phyloP scores from a whole-genome alignment of 2,113 vertebrate species.

The Mus spicilegus region DNA sequence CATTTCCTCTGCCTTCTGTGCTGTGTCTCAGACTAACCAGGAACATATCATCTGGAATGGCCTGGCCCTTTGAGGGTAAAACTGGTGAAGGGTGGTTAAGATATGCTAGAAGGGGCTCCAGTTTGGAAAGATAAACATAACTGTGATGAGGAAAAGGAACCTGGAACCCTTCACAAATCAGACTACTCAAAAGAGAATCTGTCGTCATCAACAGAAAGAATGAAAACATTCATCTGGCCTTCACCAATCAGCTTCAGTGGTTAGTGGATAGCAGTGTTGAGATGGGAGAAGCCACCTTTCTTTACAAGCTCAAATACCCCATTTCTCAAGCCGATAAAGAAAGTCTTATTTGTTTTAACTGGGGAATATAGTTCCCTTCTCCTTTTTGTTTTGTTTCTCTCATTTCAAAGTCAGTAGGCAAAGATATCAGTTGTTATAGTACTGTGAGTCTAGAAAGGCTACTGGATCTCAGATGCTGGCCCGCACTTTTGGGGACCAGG shows the following conservation, averaged over 20 bases:
- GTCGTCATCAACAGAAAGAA: conserved; percentile 45
- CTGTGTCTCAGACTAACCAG: conserved; percentile 36
- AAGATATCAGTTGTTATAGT: conserved; percentile 13
- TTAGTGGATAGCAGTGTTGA: not conserved
- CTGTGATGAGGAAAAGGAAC: conserved; percentile 30
- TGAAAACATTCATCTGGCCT: not conserved
- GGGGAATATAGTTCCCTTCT: not conserved
- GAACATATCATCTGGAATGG: conserved; percentile 56
- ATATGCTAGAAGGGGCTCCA: conserved; percentile 62
- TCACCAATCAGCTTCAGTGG: not conserved
- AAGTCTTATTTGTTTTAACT: conserved; percentile 54
- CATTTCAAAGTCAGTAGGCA: conserved; percentile 32
- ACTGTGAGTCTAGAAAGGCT: not conserved
- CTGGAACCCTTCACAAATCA: conserved; percentile 54
- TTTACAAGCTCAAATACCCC: not conserved
- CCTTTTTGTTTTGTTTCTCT: not conserved
- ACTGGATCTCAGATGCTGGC: not conserved
- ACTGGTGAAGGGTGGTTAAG: conserved; percentile 41
- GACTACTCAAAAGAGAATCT: conserved; percentile 56
- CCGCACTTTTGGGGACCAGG: not conserved
- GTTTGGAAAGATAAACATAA: conserved; percentile 56
- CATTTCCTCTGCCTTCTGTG: conserved; percentile 44
- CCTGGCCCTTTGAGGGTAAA: not conserved
- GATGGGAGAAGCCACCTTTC: conserved; percentile 50
- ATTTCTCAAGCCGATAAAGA: not conserved